A percentile compares a stretch with the other conserved stretches of the same genome.
phyloP scores from a whole-genome alignment of 1,140 invertebrate genomes.

The Meloidogyne hapla region DNA sequence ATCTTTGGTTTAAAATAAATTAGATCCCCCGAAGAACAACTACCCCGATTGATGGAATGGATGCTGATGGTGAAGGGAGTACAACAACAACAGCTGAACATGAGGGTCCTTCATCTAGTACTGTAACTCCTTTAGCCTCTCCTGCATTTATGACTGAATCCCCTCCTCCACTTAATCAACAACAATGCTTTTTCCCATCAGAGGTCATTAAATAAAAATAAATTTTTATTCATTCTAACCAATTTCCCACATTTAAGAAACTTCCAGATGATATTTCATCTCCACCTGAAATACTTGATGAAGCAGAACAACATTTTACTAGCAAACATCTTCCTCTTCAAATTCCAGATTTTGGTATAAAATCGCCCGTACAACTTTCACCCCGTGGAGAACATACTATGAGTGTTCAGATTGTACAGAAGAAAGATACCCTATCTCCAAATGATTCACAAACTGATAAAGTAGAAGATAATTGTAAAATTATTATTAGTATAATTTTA shows the following conservation, averaged over 20 bases:
- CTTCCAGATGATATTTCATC: slow-evolving; percentile 18
- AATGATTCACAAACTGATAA: slow-evolving; percentile 7
- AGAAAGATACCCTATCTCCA: background rate
- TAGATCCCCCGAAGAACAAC: background rate
- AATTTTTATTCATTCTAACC: background rate
- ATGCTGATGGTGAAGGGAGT: slow-evolving; percentile 17
- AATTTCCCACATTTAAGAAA: slow-evolving; percentile 25
- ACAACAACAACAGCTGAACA: slow-evolving; percentile 30
- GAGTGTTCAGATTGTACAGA: slow-evolving; percentile 42
- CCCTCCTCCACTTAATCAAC: slow-evolving; percentile 10
- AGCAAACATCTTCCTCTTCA: slow-evolving; percentile 47
- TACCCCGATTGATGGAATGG: background rate
- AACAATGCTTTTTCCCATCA: slow-evolving; percentile 55
- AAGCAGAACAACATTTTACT: slow-evolving; percentile 36
- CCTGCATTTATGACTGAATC: slow-evolving; percentile 53
- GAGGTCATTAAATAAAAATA: slow-evolving; percentile 19
- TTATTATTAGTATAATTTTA: slow-evolving; percentile 25
- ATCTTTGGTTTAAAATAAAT: background rate
- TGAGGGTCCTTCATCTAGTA: slow-evolving; percentile 25
- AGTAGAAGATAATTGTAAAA: slow-evolving; percentile 10
- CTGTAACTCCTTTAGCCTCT: slow-evolving; percentile 54
- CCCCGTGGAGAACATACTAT: slow-evolving; percentile 57
- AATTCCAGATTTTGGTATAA: slow-evolving; percentile 44
- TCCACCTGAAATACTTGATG: slow-evolving; percentile 50
- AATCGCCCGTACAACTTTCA: slow-evolving; percentile 32